Evolutionary conservation across 2,113 vertebrate species (phyloP).

Genomic region (Oryzias celebensis): DNA sequence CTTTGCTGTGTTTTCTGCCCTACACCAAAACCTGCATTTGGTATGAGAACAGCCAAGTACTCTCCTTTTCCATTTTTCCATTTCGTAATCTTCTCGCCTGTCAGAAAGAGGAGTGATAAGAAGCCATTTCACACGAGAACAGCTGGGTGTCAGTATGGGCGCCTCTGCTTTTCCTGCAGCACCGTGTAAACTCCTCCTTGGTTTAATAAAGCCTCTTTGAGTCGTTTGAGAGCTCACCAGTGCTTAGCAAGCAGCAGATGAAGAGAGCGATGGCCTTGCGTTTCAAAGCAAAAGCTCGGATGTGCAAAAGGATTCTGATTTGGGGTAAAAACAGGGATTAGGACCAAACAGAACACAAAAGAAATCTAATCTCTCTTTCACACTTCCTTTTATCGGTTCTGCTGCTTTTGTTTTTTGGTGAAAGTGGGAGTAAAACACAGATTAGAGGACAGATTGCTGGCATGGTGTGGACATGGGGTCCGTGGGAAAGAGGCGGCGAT

Average conservation of each 20-base stretch:
- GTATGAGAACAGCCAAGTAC: no score
- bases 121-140: neutral
- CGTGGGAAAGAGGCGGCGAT: slow-evolving; percentile 13
- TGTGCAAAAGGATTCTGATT: slow-evolving; percentile 11
- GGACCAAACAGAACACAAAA: slow-evolving; percentile 10
- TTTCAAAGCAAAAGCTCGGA: slow-evolving; percentile 1
- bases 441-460: slow-evolving; percentile 24
- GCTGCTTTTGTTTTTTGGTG: neutral
- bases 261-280: slow-evolving; percentile 33
- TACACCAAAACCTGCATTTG: no score
- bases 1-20: no score
- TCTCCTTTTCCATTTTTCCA: no score
- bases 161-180: slow-evolving; percentile 42
- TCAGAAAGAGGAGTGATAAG: neutral
- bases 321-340: neutral
- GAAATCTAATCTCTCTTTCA: slow-evolving; percentile 1
- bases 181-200: neutral
- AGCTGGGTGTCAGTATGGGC: neutral
- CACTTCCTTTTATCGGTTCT: neutral
- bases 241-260: slow-evolving; percentile 17
- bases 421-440: neutral
- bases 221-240: slow-evolving; percentile 14
- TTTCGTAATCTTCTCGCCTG: slow-evolving; percentile 20
- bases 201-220: slow-evolving; percentile 27
- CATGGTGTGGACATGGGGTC: slow-evolving; percentile 31